These are phyloP conservation scores for Drosophila subpulchrella DNA, from an alignment of 1,140 invertebrate species.

Conservation along the genomic window DNA sequence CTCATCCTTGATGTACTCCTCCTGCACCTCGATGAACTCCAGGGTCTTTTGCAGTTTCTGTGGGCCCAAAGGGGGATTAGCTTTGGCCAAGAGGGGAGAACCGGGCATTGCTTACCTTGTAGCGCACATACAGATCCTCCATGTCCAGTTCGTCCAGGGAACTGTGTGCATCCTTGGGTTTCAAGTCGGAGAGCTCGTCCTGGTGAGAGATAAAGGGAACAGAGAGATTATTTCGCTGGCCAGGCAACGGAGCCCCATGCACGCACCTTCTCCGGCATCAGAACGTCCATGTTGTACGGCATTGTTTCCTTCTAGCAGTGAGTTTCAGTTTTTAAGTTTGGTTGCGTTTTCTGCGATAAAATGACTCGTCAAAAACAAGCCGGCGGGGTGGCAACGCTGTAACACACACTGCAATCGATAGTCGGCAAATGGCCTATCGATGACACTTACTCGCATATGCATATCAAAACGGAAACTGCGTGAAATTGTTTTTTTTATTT, in stretches of 20 bases:
- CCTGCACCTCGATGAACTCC: conserved; percentile 98
- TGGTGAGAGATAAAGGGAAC: conserved; percentile 57
- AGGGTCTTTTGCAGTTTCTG: conserved; percentile 97
- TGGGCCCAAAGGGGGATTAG: neutral
- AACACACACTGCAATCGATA: conserved; percentile 15
- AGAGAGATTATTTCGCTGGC: neutral
- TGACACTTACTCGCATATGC: too few relatives aligned
- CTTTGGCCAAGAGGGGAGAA: neutral
- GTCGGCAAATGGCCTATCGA: conserved; percentile 1
- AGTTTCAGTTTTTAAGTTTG: conserved; percentile 12
- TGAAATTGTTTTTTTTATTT: too few relatives aligned
- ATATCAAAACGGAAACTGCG: neutral
- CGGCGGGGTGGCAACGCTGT: conserved; percentile 6
- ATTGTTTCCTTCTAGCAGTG: conserved; percentile 29
- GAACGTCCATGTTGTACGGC: conserved; percentile 89
- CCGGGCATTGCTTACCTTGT: conserved; percentile 88
- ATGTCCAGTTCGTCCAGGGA: conserved; percentile 91
- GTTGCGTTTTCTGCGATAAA: conserved; percentile 50
- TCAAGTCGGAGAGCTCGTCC: conserved; percentile 87
- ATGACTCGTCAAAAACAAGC: conserved; percentile 80
- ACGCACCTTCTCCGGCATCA: conserved; percentile 89
- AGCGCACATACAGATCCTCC: conserved; percentile 97
- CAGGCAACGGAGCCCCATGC: neutral
- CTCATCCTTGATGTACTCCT: conserved; percentile 99
- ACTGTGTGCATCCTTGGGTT: conserved; percentile 86